These are phyloP conservation scores for Anorthoa munda DNA, from an alignment of 2,888 invertebrate species.

Conservation along the genomic window DNA sequence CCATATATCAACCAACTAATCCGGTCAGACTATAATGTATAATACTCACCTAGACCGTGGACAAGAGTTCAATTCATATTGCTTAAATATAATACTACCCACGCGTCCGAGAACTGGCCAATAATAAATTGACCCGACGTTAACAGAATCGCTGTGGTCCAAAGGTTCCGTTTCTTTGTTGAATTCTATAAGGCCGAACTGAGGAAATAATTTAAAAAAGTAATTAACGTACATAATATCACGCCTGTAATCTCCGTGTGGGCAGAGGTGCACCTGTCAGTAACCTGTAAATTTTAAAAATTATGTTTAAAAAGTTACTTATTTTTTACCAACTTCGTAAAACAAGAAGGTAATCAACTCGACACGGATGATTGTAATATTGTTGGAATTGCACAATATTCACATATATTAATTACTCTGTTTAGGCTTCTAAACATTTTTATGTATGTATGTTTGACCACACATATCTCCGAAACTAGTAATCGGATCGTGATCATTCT, in stretches of 20 bases:
- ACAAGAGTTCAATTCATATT: conserved; percentile 47
- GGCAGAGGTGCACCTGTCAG: not conserved
- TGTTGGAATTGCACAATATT: no score
- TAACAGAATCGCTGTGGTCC: not conserved
- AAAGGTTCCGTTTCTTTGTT: not conserved
- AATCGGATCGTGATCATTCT: no score
- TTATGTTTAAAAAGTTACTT: not conserved
- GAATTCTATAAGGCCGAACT: not conserved
- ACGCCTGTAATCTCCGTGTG: not conserved
- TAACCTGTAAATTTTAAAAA: not conserved
- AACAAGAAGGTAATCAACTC: no score
- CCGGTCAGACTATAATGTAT: conserved; percentile 14
- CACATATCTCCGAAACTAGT: no score
- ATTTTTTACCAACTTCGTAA: no score
- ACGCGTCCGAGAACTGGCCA: conserved; percentile 11
- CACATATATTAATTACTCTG: no score
- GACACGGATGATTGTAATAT: no score
- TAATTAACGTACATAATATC: not conserved
- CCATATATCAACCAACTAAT: conserved; percentile 30
- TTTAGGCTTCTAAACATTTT: no score
- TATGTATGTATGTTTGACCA: no score
- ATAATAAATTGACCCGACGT: conserved; percentile 29
- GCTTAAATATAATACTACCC: conserved; percentile 32
- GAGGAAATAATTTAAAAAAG: not conserved
- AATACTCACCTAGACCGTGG: not conserved